A percentile compares a stretch with the other conserved stretches of the same genome.
Conservation (phyloP, 2,113 vertebrate genomes). For the Mirounga angustirostris region DNA sequence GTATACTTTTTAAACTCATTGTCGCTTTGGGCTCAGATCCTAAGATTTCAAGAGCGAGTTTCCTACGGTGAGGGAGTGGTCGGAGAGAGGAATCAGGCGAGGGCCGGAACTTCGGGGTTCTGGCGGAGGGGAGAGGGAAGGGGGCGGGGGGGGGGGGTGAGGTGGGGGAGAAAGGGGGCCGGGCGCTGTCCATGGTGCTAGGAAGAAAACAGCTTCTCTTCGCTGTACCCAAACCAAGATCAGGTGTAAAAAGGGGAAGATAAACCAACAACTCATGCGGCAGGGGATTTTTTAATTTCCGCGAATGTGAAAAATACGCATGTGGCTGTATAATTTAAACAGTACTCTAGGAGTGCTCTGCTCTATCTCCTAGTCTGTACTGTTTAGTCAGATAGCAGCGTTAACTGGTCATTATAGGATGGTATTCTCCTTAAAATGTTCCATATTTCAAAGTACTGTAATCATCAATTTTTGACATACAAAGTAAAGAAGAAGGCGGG, state of each 20-base stretch:
- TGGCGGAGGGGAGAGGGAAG: not conserved
- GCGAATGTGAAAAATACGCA: not conserved
- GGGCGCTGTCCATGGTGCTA: slow-evolving; percentile 97
- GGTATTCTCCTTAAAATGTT: not conserved
- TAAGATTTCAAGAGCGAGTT: slow-evolving; percentile 17
- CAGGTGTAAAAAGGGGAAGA: slow-evolving; percentile 6
- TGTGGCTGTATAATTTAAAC: not conserved
- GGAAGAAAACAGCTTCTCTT: not conserved
- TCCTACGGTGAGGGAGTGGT: slow-evolving; percentile 3
- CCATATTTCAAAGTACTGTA: slow-evolving; percentile 42
- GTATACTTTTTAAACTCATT: not conserved
- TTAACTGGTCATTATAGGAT: not conserved
- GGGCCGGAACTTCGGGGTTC: slow-evolving; percentile 62
- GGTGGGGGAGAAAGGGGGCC: not conserved
- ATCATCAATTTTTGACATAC: slow-evolving; percentile 3
- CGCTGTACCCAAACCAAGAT: not conserved
- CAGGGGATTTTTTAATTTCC: not conserved
- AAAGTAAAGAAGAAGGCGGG: not conserved
- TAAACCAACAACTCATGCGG: not conserved
- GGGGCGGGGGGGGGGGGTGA: slow-evolving; percentile 19
- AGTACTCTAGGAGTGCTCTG: not conserved
- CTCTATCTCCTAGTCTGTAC: not conserved
- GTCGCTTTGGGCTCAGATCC: slow-evolving; percentile 48
- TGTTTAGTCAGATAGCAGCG: slow-evolving; percentile 12
- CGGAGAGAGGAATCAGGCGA: not conserved